These are phyloP conservation scores for Malaclemys terrapin DNA, from an alignment of 2,113 vertebrate species.

Conservation along the genomic window DNA sequence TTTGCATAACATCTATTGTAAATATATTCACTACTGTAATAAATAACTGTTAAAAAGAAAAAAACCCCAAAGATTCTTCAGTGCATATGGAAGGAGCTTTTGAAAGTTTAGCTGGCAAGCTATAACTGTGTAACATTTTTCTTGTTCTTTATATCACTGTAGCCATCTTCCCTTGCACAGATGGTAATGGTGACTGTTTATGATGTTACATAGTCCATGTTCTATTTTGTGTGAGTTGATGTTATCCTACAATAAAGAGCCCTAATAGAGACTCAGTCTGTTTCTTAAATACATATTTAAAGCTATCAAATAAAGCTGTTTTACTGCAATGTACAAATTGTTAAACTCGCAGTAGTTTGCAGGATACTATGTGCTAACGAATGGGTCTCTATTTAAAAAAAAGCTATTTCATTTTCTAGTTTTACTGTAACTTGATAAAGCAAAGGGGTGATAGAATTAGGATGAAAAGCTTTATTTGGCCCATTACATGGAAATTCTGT, in stretches of 20 bases:
- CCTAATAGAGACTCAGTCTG: background rate
- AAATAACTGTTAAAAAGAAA: background rate
- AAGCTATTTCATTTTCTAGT: constrained; percentile 28
- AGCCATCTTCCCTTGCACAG: background rate
- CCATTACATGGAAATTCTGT: background rate
- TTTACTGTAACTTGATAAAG: background rate
- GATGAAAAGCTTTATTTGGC: background rate
- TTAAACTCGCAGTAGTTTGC: background rate
- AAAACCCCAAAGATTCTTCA: background rate
- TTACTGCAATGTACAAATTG: background rate
- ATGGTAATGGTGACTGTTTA: background rate
- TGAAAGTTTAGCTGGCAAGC: background rate
- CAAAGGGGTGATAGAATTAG: constrained; percentile 7
- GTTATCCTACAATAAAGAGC: constrained; percentile 29
- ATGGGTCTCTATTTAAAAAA: background rate
- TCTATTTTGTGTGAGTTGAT: background rate
- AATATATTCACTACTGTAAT: background rate
- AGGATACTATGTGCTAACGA: background rate
- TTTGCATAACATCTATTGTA: background rate
- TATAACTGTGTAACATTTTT: background rate
- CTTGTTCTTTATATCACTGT: background rate
- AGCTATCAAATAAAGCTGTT: background rate
- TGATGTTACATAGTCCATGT: background rate
- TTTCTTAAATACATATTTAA: background rate
- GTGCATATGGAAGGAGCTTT: background rate